Evolutionary conservation across 2,113 vertebrate genomes (phyloP).

Genomic region (Alligator mississippiensis): DNA sequence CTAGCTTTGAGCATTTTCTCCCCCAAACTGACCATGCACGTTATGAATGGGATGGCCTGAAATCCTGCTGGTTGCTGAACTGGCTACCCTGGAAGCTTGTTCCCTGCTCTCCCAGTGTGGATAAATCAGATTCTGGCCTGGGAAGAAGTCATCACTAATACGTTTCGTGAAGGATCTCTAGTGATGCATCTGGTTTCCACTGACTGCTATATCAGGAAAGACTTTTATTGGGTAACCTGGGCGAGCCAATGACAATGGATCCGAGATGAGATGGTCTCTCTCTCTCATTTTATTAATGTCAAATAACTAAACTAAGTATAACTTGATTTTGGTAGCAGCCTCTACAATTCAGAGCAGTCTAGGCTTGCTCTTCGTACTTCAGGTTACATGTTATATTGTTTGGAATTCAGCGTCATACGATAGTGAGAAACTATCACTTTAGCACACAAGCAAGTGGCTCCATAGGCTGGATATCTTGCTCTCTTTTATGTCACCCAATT

Average conservation of each 20-base stretch:
- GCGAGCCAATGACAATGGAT: too few species aligned
- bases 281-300: not conserved
- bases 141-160: not conserved
- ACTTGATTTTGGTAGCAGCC: constrained; percentile 11
- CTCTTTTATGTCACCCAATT: constrained; percentile 5
- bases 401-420: not conserved
- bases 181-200: too few species aligned
- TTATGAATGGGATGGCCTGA: not conserved
- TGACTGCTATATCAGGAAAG: too few species aligned
- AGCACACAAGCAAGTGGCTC: not conserved
- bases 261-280: not conserved
- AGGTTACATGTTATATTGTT: constrained; percentile 21
- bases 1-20: not conserved
- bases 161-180: too few species aligned
- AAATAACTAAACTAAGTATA: too few species aligned
- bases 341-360: not conserved
- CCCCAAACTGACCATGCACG: not conserved
- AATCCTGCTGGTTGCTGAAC: not conserved
- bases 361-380: not conserved
- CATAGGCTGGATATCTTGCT: constrained; percentile 19
- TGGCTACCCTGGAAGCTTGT: not conserved
- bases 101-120: not conserved
- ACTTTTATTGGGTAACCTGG: too few species aligned
- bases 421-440: constrained; percentile 19
- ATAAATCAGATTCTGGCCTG: not conserved